Base-by-base conservation (phyloP, 2,888 invertebrate species). In the Aplocera efformata region DNA sequence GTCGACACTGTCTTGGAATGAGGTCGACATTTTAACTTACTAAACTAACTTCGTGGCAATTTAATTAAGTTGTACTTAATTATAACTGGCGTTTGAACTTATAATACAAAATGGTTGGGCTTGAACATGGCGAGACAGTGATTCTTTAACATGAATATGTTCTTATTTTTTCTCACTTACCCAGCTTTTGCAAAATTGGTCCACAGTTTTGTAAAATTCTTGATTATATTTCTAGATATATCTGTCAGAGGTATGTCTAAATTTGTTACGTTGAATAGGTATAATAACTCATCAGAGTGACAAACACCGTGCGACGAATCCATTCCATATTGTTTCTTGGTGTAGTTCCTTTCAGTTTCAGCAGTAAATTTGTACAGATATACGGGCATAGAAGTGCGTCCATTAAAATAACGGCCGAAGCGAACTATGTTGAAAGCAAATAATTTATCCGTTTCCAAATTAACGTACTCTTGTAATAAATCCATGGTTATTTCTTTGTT, bases 231-330 rank as follows among this genome's bases (percentile, higher is more conserved):
- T 53, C 46, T 71, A 5, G 81, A 72, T 50, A 79, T 67, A 5
- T 77, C 68, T 6, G 81, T 72, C 11, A 80, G 44, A n/a, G 82
- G 79, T 47, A 85, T 60, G 32, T 79, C 68, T 32, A 80, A 49
- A 35, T 71, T 72, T 0, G 79, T 81, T 0, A 85, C 53, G 32
- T 86, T 68, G 32, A 88, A 88, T 1, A 79, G 60, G 48, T 86
- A 88, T 1, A 67, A 67, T 11, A 85, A 55, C 1, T 88, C 88
- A 39, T 88, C 88, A 1, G 80, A 68, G 48, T 88, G 88, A 51
- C 88, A 88, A 1, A 79, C 84, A 1, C 86, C 88, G 32, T 67
- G 48, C 1, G 75, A 35, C 2, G 53, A 40, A 2, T 79, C 67
- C 79, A 86, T 76, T 26, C 80, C 72, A 37, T 86, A 86, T 28